Evolutionary conservation across 2,113 vertebrate genomes (phyloP).

Genomic region (Ifrita kowaldi): DNA sequence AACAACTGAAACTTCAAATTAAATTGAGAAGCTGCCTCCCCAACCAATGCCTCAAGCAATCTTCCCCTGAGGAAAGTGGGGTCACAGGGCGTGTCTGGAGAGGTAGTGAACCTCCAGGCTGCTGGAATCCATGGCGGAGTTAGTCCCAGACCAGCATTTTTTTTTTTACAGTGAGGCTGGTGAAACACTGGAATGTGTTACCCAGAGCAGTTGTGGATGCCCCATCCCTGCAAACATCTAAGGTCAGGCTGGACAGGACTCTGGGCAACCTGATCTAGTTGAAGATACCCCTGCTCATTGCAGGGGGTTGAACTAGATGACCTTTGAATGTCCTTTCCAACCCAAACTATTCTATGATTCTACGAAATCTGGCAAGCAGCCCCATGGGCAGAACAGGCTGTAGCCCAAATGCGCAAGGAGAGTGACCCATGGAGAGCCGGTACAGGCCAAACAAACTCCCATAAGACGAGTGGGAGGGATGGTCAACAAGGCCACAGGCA

Average conservation of each 20-base stretch:
- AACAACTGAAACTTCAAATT: not conserved
- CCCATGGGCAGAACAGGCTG: not conserved
- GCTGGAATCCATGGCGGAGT: not conserved
- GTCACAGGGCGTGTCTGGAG: not conserved
- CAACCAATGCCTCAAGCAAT: not conserved
- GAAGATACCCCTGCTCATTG: not conserved
- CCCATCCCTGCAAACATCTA: not conserved
- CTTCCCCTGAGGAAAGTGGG: not conserved
- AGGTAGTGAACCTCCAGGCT: not conserved
- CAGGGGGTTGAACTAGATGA: not conserved
- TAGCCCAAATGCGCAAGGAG: not conserved
- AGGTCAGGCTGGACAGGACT: not conserved
- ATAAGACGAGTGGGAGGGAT: not conserved
- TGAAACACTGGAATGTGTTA: not conserved
- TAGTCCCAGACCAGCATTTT: not conserved
- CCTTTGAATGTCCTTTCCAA: not conserved
- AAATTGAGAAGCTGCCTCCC: not conserved
- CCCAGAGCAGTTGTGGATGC: not conserved
- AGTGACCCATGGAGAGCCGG: not conserved
- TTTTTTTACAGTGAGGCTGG: not conserved
- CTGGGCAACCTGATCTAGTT: not conserved
- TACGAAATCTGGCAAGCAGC: not conserved
- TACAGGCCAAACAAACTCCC: not conserved
- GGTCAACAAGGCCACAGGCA: not conserved
- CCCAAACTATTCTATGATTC: not conserved